These are phyloP conservation scores for Setipinna tenuifilis DNA, from an alignment of 2,797 vertebrate genomes.

Conservation along the genomic window DNA sequence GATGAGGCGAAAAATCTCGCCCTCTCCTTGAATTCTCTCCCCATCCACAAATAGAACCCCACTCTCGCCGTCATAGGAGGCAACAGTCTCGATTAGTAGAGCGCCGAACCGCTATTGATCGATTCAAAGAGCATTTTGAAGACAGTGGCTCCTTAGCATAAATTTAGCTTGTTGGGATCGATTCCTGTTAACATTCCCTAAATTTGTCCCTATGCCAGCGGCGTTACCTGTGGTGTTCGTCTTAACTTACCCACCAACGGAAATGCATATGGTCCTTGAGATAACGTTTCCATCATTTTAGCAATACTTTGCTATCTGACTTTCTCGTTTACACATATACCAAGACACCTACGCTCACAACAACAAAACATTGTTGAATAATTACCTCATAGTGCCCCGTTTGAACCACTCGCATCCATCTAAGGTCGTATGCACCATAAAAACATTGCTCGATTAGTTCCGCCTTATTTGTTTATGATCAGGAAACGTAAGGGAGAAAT, in stretches of 20 bases:
- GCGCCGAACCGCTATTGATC: conserved; percentile 33
- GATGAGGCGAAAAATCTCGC: conserved; percentile 41
- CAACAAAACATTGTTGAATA: not conserved
- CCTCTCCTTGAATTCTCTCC: conserved; percentile 49
- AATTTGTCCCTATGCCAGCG: conserved; percentile 20
- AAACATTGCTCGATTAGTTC: conserved; percentile 52
- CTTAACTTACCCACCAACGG: not conserved
- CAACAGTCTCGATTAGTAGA: conserved; percentile 50
- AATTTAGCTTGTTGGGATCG: not conserved
- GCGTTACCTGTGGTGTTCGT: not conserved
- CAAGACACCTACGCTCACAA: conserved; percentile 30
- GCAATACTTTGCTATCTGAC: not conserved
- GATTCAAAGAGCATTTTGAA: not conserved
- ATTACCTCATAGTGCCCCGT: conserved; percentile 22
- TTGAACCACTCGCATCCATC: not conserved
- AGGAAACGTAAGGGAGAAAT: conserved; percentile 36
- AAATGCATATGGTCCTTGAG: not conserved
- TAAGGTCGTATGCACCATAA: conserved; percentile 30
- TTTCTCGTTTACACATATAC: not conserved
- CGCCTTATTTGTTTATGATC: conserved; percentile 42
- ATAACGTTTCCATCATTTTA: not conserved
- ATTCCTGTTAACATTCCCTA: conserved; percentile 39
- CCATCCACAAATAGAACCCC: conserved; percentile 48
- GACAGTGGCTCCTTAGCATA: conserved; percentile 36
- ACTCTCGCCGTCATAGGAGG: conserved; percentile 55